Percentiles rank a stretch among this genome's conserved stretches.
phyloP scores from a whole-genome alignment of 2,888 invertebrate species.

The Caradrina kadenii region DNA sequence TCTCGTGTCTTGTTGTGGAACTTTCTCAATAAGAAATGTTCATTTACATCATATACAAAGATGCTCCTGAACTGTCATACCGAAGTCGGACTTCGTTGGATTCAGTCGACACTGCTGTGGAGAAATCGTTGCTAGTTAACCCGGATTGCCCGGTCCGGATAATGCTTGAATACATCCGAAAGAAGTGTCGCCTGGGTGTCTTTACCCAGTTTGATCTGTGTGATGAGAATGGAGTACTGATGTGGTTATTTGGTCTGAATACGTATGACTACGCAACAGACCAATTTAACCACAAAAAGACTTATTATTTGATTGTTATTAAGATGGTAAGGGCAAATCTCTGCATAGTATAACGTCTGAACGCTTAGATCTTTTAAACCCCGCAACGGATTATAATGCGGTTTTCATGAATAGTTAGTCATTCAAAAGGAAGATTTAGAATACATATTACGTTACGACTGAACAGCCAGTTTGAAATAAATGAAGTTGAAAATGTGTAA shows the following conservation, averaged over 20 bases:
- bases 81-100: constrained; percentile 54
- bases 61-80: constrained; percentile 78
- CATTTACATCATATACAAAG: constrained; percentile 79
- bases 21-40: constrained; percentile 72
- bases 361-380: too few species aligned
- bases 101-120: constrained; percentile 70
- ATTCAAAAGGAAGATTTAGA: too few species aligned
- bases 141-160: constrained; percentile 81
- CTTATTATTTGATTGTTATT: constrained; percentile 81
- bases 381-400: too few species aligned
- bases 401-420: too few species aligned
- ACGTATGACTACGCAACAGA: constrained; percentile 79
- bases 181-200: constrained; percentile 78
- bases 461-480: too few species aligned
- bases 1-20: neutral
- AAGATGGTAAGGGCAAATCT: constrained; percentile 66
- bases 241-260: constrained; percentile 75
- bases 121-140: constrained; percentile 81
- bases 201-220: constrained; percentile 82
- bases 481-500: too few species aligned
- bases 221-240: constrained; percentile 75
- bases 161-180: constrained; percentile 85
- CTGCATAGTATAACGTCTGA: too few species aligned
- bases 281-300: constrained; percentile 78
- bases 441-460: too few species aligned